Evolutionary conservation across 2,888 invertebrate species (phyloP), one percentile per base, ranked within the genome.

Genomic region (Acleris literana): DNA sequence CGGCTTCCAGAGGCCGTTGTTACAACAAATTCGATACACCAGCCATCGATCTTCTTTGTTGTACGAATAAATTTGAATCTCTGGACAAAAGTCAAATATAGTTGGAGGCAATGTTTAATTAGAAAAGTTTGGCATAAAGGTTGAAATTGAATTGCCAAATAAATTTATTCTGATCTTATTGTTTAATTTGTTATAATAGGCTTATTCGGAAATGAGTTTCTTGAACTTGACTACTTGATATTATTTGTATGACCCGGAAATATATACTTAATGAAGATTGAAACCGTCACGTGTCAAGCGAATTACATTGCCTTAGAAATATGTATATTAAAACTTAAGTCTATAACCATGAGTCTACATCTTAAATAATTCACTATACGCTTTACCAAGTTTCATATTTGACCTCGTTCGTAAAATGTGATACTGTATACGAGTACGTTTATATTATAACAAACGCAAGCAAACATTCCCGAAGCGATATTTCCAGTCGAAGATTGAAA

Each of bases 401-500:
- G 3, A 39, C 5, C 39, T 39, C 39, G 39, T 39, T 39, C 39
- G 39, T 39, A 39, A 39, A 39, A 39, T 13, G 13, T 39, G 39
- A 13, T 3, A 53, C 11, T 64, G 7, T 48, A n/a, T 25, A 11
- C 7, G 11, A 11, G 22, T 53, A 52, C 6, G 25, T 25, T 25
- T 56, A 62, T 46, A 3, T 25, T 56, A 62, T 46, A 3, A 33
- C 33, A 66, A 66, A 62, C 2, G 11, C 7, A 22, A 33, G 51
- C 48, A 48, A 49, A 20, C 52, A 46, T 46, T 55, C 25, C 44
- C 29, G 39, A 33, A 49, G 13, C 49, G 18, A 52, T 53, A 53
- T 53, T 53, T 64, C 56, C 17, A 43, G 46, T 57, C 9, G 49
- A 61, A 63, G 70, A 74, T 76, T 76, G 74, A 72, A 77, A 76